Percentiles rank a stretch among this genome's conserved stretches.
Conservation (phyloP, 2,888 invertebrate species). For the Furcula furcula region DNA sequence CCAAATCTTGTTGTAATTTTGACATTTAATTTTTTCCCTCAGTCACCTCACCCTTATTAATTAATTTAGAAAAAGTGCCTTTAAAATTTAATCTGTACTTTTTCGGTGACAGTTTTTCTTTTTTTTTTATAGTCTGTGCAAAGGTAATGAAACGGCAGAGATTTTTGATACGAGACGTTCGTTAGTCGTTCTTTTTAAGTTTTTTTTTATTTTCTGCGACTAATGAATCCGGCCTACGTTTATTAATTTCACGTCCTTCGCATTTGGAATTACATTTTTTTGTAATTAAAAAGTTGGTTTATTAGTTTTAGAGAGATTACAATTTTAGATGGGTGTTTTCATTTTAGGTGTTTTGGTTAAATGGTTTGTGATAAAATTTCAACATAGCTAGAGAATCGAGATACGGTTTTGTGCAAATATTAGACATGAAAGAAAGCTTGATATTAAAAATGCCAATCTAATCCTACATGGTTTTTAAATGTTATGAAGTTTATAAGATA, state of each 20-base stretch:
- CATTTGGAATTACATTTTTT: conserved; percentile 25
- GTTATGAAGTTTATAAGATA: too few relatives aligned
- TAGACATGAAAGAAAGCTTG: too few relatives aligned
- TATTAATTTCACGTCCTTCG: conserved; percentile 41
- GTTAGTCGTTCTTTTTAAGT: conserved; percentile 47
- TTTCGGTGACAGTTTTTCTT: conserved; percentile 65
- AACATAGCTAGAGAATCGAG: too few relatives aligned
- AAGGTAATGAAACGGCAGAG: conserved; percentile 70
- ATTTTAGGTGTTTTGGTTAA: too few relatives aligned
- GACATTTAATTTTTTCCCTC: conserved; percentile 77
- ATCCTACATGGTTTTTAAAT: too few relatives aligned
- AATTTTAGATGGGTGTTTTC: background rate
- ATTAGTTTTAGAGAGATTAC: background rate
- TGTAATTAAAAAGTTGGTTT: conserved; percentile 30
- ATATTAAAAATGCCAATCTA: too few relatives aligned
- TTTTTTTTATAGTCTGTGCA: conserved; percentile 27
- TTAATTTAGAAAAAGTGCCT: conserved; percentile 74
- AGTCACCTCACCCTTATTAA: conserved; percentile 67
- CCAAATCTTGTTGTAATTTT: conserved; percentile 80
- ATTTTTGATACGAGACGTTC: conserved; percentile 60
- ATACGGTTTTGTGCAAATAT: too few relatives aligned
- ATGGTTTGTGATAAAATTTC: too few relatives aligned
- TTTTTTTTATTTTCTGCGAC: conserved; percentile 42
- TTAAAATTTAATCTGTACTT: conserved; percentile 76
- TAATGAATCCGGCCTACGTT: conserved; percentile 50